A percentile compares a stretch with the other conserved stretches of the same genome.
These are phyloP conservation scores for Terebella lapidaria DNA, from an alignment of 2,888 invertebrate species.

Conservation along the genomic window DNA sequence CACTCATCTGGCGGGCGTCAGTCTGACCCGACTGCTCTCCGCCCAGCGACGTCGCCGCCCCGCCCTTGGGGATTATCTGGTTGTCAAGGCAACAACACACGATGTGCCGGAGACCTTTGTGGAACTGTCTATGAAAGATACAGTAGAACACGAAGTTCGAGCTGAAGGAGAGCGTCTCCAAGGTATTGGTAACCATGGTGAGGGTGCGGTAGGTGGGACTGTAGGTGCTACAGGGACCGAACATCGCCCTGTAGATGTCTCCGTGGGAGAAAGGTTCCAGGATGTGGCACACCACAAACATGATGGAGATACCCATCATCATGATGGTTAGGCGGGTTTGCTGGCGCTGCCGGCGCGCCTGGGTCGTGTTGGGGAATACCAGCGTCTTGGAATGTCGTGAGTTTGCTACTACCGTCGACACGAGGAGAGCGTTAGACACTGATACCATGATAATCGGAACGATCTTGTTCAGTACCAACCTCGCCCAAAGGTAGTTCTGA, in stretches of 20 bases:
- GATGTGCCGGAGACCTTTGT: not conserved
- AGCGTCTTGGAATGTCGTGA: too few species aligned
- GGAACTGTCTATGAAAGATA: slow-evolving; percentile 13
- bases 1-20: too few species aligned
- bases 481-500: slow-evolving; percentile 4
- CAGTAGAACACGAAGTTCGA: slow-evolving; percentile 14
- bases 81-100: not conserved
- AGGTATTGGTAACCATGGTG: slow-evolving; percentile 3
- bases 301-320: slow-evolving; percentile 11
- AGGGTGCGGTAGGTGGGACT: not conserved
- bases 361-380: not conserved
- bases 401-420: not conserved
- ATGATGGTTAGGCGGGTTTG: slow-evolving; percentile 10
- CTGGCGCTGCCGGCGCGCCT: not conserved
- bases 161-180: slow-evolving; percentile 13
- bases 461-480: slow-evolving; percentile 5
- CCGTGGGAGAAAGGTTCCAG: slow-evolving; percentile 12
- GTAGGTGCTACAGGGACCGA: slow-evolving; percentile 11
- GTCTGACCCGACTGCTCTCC: too few species aligned
- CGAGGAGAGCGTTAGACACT: slow-evolving; percentile 8
- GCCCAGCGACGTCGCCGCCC: too few species aligned
- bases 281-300: slow-evolving; percentile 8
- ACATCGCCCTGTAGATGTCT: slow-evolving; percentile 5
- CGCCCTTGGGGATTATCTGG: too few species aligned
- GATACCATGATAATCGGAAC: slow-evolving; percentile 9